phyloP scores from a whole-genome alignment of 2,888 invertebrate genomes.

The Pammene fasciana region DNA sequence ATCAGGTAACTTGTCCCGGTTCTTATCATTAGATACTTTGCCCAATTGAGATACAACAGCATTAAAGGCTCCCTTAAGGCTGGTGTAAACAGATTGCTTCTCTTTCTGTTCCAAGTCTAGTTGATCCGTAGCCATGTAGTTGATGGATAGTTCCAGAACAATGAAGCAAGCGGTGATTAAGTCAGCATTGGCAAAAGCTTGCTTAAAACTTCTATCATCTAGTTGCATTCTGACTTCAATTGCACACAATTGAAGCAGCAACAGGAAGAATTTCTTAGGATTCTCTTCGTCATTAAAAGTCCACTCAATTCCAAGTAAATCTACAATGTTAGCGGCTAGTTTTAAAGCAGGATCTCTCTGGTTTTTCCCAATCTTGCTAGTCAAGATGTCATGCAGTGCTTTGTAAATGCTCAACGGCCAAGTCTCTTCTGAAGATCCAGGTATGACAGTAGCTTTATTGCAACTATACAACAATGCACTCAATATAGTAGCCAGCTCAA shows the following conservation, averaged over 20 bases:
- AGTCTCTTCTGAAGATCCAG: constrained; percentile 87
- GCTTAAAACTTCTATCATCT: constrained; percentile 92
- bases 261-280: constrained; percentile 91
- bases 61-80: constrained; percentile 93
- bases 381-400: constrained; percentile 91
- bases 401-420: constrained; percentile 93
- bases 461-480: constrained; percentile 89
- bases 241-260: constrained; percentile 92
- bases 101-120: constrained; percentile 94
- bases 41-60: constrained; percentile 89
- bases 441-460: constrained; percentile 85
- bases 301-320: constrained; percentile 93
- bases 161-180: constrained; percentile 92
- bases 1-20: constrained; percentile 86
- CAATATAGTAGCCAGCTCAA: constrained; percentile 92
- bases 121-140: constrained; percentile 91
- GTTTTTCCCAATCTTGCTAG: constrained; percentile 92
- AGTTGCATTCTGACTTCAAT: constrained; percentile 97
- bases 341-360: constrained; percentile 95
- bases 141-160: constrained; percentile 90
- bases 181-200: constrained; percentile 89
- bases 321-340: constrained; percentile 90
- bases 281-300: constrained; percentile 89
- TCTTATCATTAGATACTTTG: constrained; percentile 89
- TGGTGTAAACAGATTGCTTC: constrained; percentile 94